Conservation (phyloP, 2,888 invertebrate genomes). For the Chelonus formosanus region DNA sequence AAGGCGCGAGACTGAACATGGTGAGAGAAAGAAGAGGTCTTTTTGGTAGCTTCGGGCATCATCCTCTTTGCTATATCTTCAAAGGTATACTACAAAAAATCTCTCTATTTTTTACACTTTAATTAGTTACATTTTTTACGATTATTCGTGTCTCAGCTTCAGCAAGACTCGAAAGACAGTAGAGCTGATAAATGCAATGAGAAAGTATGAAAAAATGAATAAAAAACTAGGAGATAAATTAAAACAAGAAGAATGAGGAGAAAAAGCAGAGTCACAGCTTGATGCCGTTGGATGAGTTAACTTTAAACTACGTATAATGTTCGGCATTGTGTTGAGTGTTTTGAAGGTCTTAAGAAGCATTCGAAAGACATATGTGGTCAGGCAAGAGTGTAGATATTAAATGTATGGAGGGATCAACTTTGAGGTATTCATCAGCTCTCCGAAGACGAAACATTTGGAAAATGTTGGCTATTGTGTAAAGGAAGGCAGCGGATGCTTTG, state of each 20-base stretch:
- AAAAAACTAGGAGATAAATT: no score
- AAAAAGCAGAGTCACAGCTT: conserved; percentile 28
- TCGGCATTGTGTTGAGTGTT: conserved; percentile 36
- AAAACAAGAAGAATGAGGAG: no score
- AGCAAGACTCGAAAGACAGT: conserved; percentile 24
- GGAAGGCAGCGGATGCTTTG: no score
- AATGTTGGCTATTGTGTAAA: no score
- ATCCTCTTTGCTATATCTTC: neutral
- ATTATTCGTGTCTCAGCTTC: conserved; percentile 29
- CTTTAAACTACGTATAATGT: conserved; percentile 44
- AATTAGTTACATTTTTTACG: conserved; percentile 55
- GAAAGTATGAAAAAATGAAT: no score
- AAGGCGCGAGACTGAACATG: neutral
- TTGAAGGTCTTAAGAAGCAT: conserved; percentile 10
- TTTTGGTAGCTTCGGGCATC: no score
- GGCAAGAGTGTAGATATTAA: neutral
- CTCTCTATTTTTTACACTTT: conserved; percentile 49
- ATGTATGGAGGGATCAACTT: neutral
- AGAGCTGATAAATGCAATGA: neutral
- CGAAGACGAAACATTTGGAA: no score
- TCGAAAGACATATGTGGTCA: conserved; percentile 1
- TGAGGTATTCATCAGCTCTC: conserved; percentile 15
- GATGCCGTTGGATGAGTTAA: conserved; percentile 37
- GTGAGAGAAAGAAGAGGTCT: no score
- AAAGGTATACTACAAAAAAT: conserved; percentile 36